Evolutionary conservation across 2,797 vertebrate species (phyloP).

Genomic region (Pseudocheirus occidentalis): DNA sequence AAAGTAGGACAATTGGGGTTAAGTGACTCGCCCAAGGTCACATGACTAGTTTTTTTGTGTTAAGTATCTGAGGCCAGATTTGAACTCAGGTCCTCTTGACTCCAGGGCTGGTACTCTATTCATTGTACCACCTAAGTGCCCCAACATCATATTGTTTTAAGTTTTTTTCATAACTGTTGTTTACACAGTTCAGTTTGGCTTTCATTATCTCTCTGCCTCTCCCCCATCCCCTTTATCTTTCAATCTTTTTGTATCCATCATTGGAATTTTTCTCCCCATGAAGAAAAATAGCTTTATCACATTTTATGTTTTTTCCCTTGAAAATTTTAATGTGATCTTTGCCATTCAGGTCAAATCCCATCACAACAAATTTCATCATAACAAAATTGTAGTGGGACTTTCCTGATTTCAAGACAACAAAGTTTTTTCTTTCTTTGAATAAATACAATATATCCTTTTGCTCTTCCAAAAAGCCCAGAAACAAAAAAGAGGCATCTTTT

Average conservation of each 20-base stretch:
- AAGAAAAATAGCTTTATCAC: background rate
- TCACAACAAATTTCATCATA: background rate
- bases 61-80: too few relatives aligned
- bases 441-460: background rate
- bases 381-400: background rate
- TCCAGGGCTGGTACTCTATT: too few relatives aligned
- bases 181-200: background rate
- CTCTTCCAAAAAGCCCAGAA: background rate
- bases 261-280: background rate
- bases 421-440: background rate
- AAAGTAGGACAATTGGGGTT: too few relatives aligned
- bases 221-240: background rate
- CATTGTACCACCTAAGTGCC: too few relatives aligned
- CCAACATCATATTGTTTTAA: conserved; percentile 3
- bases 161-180: background rate
- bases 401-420: background rate
- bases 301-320: background rate
- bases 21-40: too few relatives aligned
- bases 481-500: background rate
- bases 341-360: background rate
- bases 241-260: conserved; percentile 32
- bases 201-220: background rate
- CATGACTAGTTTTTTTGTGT: too few relatives aligned
- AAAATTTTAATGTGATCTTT: background rate
- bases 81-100: too few relatives aligned